Conservation (phyloP, 2,113 vertebrate genomes). For the Formicarius rufipectus region DNA sequence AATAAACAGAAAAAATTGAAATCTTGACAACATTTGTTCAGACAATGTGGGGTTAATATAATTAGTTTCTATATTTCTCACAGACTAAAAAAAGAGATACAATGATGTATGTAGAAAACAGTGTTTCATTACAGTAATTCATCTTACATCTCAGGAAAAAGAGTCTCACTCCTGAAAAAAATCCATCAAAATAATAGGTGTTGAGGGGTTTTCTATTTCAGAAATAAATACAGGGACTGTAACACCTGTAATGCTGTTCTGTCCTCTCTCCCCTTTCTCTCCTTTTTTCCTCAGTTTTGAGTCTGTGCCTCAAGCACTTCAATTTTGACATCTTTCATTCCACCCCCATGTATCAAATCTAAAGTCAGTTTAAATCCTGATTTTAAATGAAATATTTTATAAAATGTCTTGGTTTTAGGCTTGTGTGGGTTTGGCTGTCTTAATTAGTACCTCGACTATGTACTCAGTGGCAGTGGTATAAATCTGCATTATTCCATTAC, state of each 20-base stretch:
- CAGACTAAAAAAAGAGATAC: neutral
- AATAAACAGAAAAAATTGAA: neutral
- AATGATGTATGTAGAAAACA: neutral
- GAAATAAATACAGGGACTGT: neutral
- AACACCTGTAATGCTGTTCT: neutral
- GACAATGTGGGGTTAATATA: neutral
- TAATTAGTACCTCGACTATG: neutral
- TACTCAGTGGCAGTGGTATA: neutral
- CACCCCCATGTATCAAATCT: slow-evolving; percentile 4
- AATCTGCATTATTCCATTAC: neutral
- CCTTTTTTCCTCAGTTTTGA: neutral
- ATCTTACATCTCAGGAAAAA: neutral
- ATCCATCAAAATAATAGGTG: neutral
- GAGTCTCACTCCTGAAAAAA: neutral
- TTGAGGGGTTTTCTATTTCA: neutral
- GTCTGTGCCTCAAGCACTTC: neutral
- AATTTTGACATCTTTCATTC: slow-evolving; percentile 22
- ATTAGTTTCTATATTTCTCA: neutral
- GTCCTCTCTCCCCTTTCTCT: neutral
- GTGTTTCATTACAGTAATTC: neutral
- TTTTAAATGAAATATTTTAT: slow-evolving; percentile 28
- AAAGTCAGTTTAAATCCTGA: slow-evolving; percentile 5
- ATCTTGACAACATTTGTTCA: neutral
- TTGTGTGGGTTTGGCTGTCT: neutral
- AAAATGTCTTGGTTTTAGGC: slow-evolving; percentile 4